These are phyloP conservation scores for Spheniscus mendiculus DNA, from an alignment of 2,113 vertebrate genomes.

Conservation along the genomic window DNA sequence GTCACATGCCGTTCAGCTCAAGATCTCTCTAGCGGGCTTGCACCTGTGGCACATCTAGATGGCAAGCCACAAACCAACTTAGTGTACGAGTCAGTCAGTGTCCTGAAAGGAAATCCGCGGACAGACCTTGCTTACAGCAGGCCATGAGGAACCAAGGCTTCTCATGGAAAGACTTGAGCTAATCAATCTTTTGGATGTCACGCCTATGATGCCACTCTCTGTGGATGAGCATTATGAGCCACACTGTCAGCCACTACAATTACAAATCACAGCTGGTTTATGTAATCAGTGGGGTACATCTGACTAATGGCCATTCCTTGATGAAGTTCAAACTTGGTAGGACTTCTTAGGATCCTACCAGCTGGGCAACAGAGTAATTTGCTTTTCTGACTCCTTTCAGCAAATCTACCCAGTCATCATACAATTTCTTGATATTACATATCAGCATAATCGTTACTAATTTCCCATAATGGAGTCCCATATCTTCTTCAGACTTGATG, in stretches of 20 bases:
- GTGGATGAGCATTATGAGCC: not conserved
- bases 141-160: not conserved
- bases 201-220: not conserved
- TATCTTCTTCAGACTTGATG: not conserved
- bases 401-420: not conserved
- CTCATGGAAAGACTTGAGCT: not conserved
- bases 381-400: not conserved
- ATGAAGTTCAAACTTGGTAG: not conserved
- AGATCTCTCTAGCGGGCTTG: not conserved
- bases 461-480: not conserved
- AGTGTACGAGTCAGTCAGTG: fast-evolving
- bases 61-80: not conserved
- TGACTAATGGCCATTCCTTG: not conserved
- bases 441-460: not conserved
- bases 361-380: not conserved
- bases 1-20: not conserved
- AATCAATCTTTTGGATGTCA: not conserved
- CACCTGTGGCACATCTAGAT: not conserved
- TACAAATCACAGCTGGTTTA: not conserved
- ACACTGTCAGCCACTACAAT: not conserved
- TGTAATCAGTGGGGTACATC: not conserved
- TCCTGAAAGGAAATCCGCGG: not conserved
- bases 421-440: not conserved
- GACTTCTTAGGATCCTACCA: not conserved
- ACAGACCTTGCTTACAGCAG: not conserved